A percentile compares a stretch with the other conserved stretches of the same genome.
These are phyloP conservation scores for Archivesica marissinica DNA, from an alignment of 1,140 invertebrate species.

Conservation along the genomic window DNA sequence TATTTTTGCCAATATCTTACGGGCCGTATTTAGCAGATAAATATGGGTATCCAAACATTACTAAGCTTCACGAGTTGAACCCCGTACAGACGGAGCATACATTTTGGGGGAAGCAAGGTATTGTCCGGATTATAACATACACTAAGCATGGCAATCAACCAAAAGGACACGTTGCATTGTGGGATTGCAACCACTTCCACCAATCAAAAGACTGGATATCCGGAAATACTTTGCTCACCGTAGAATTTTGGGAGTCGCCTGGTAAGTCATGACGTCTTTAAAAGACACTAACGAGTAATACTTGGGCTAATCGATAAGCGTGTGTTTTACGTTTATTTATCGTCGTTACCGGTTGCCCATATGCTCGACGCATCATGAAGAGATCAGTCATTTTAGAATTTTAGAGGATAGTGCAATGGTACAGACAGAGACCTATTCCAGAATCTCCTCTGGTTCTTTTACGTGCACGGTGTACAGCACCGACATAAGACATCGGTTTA, in stretches of 20 bases:
- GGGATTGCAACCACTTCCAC: conserved; percentile 82
- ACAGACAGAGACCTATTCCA: background rate
- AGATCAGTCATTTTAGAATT: background rate
- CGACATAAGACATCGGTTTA: no score
- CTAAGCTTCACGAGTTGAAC: conserved; percentile 75
- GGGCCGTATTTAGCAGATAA: conserved; percentile 82
- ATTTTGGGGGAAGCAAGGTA: conserved; percentile 79
- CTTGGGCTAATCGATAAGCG: no score
- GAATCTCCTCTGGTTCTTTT: no score
- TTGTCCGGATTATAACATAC: conserved; percentile 80
- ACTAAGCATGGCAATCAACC: conserved; percentile 76
- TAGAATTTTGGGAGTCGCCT: conserved; percentile 82
- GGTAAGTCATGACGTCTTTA: no score
- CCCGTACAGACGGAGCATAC: conserved; percentile 75
- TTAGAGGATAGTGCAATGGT: background rate
- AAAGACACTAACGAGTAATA: no score
- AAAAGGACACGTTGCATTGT: conserved; percentile 80
- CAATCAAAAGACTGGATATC: conserved; percentile 80
- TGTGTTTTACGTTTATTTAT: background rate
- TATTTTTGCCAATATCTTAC: conserved; percentile 80
- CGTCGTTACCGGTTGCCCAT: no score
- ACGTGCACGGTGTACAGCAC: no score
- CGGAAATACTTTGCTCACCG: conserved; percentile 75
- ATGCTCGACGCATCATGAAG: no score
- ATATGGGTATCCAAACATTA: conserved; percentile 79